Conservation (phyloP, 2,113 vertebrate genomes). For the Mustela lutreola region DNA sequence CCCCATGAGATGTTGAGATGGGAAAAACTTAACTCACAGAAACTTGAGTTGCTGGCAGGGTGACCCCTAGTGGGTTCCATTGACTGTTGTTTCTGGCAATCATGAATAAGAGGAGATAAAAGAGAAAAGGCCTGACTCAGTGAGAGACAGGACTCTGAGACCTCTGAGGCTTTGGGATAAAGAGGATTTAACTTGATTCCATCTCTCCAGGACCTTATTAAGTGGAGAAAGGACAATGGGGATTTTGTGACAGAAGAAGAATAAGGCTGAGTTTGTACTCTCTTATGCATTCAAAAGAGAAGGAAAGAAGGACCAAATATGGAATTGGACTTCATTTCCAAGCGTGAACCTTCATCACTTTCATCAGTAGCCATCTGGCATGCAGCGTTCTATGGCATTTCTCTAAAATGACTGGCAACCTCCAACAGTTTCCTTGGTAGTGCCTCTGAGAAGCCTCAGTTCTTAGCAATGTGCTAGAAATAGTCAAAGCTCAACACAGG, state of each 20-base stretch:
- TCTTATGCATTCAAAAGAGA: conserved; percentile 55
- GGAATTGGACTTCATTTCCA: conserved; percentile 73
- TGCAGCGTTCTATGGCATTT: conserved; percentile 67
- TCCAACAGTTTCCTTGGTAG: conserved; percentile 81
- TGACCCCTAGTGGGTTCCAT: not conserved
- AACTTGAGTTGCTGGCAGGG: not conserved
- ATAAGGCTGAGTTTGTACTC: conserved; percentile 59
- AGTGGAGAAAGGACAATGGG: conserved; percentile 65
- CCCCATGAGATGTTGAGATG: not conserved
- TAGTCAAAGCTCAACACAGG: conserved; percentile 48
- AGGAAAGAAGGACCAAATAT: conserved; percentile 77
- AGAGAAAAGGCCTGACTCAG: conserved; percentile 13
- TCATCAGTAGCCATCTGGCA: conserved; percentile 84
- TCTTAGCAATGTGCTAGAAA: conserved; percentile 68
- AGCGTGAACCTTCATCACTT: conserved; percentile 76
- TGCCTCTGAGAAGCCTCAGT: conserved; percentile 60
- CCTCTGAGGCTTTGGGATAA: conserved; percentile 35
- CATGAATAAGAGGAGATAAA: conserved; percentile 1
- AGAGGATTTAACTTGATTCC: conserved; percentile 16
- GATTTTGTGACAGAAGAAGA: conserved; percentile 67
- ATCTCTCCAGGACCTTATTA: conserved; percentile 53
- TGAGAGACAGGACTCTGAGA: not conserved
- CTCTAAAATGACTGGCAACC: conserved; percentile 82
- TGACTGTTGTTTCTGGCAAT: not conserved
- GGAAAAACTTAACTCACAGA: conserved; percentile 47